These are phyloP conservation scores for Danio aesculapii DNA, from an alignment of 2,797 vertebrate species.

Conservation along the genomic window DNA sequence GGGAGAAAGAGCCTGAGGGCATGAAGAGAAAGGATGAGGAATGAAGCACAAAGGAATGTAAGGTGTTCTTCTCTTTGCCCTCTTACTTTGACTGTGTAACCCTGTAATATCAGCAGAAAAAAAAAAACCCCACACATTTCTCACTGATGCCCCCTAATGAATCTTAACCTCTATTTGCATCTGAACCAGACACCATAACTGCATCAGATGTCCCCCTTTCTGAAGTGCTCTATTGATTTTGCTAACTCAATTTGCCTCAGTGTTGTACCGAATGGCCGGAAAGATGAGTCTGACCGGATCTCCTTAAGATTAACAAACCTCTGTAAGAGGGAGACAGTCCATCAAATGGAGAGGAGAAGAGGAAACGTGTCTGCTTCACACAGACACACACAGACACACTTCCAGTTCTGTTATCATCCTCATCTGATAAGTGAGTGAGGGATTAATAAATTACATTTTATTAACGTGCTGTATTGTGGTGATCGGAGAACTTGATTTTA, in stretches of 20 bases:
- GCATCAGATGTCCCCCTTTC: conserved; percentile 51
- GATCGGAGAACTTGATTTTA: background rate
- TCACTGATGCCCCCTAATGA: conserved; percentile 14
- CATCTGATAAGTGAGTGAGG: background rate
- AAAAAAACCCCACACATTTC: conserved; percentile 34
- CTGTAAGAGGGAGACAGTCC: conserved; percentile 28
- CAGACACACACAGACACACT: background rate
- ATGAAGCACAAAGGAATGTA: conserved; percentile 33
- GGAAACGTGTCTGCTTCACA: conserved; percentile 43
- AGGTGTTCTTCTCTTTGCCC: conserved; percentile 8
- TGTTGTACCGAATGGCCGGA: conserved; percentile 39
- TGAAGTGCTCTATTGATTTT: conserved; percentile 48
- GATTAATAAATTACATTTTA: background rate
- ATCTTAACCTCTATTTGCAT: conserved; percentile 56
- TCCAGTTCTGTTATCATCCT: background rate
- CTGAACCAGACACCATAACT: conserved; percentile 52
- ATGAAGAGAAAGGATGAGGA: conserved; percentile 36
- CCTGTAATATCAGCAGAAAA: conserved; percentile 31
- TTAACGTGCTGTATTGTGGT: background rate
- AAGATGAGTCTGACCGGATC: conserved; percentile 25
- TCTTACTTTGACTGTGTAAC: conserved; percentile 31
- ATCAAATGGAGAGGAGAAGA: conserved; percentile 22
- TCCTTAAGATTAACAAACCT: conserved; percentile 48
- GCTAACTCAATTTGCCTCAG: conserved; percentile 52
- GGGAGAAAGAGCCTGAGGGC: conserved; percentile 36